Evolutionary conservation across 2,888 invertebrate genomes (phyloP), one percentile per base, ranked within the genome.

Genomic region (Sycophila texana): DNA sequence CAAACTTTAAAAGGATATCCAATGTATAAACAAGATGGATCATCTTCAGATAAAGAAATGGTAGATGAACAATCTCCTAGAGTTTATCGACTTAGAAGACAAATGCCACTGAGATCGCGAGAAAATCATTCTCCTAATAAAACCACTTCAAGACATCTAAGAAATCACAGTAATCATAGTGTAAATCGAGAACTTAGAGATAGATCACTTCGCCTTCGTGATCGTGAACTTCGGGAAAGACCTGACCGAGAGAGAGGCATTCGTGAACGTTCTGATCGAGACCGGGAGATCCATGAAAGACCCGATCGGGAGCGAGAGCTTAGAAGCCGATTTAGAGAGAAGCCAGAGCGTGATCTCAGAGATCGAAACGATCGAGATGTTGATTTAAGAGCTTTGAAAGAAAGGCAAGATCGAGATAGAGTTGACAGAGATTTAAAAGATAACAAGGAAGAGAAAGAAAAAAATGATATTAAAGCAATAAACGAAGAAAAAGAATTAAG

Each of bases 1-100:
- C 90, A 90, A 86, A 90, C 90, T 13, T 83, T 90, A 55, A 90
- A 90, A 82, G 90, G 90, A 39, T 90, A 90, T 81, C 90, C 90
- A 65, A 90, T 89, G 89, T 90, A 90, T 81, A 89, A 89, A 82
- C 88, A 88, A 77, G 88, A 88, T 53, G 88, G 86, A 18, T 90
- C 90, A 16, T 90, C 90, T 13, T 90, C 90, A 4, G 90, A 90
- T 60, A 90, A 90, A 76, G 90, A 90, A 80, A 87, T 90, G 86
- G 88, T 84, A 13, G 89, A 90, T 80, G 90, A 90, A 72, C 87
- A 86, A 16, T 83, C 87, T 61, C 26, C 77, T 18, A n/a, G 70
- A 75, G 20, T 87, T 39, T 85, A 85, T 18, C 87, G 89, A 73
- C 77, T 88, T 0, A 83, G 85, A 61, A 88, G 88, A n/a, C 85